Evolutionary conservation across 2,113 vertebrate genomes (phyloP), one percentile per base, ranked within the genome.

Genomic region (Pelecanoides urinatrix): DNA sequence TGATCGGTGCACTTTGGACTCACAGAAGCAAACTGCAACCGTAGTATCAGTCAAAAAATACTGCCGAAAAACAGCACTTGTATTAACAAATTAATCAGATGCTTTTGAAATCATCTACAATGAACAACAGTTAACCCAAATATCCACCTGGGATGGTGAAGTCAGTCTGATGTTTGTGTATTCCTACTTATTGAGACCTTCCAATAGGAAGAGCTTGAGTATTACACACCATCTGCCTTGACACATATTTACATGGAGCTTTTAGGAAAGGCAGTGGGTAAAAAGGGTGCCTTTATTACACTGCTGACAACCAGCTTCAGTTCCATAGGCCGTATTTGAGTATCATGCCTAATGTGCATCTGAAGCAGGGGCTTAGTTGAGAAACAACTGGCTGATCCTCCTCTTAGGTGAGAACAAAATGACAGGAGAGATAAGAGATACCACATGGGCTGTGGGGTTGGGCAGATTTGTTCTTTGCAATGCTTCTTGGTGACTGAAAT

Each of bases 301-400:
- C 23, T 76, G 66, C 63, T 95, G 62, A 82, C 49, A 94, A 82
- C 8, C 34, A 81, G 2, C 76, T 87, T 65, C 45, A 61, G 22
- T 89, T 86, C 83, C 71, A 75, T 9, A 10, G 58, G 30, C 16
- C 29, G 49, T 72, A 85, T 84, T 13, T 55, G 45, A 94, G 42
- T 62, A 75, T 82, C 56, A 40, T 91, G 50, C 58, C 58, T 81
- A 74, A 83, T 32, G 13, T 47, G 26, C 40, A 34, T 81, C 81
- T 95, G 49, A 90, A 82, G 74, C 52, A 65, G 71, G 34, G 26
- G 53, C 67, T 91, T 70, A 89, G 71, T 91, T 36, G n/a, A 91
- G 66, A 92, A 96, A 84, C 86, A 97, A 94, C 84, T 86, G 89
- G 58, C 32, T 77, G 84, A 96, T 87, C 55, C 55, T 62, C 73